These are phyloP conservation scores for Agrochola lota DNA, from an alignment of 2,888 invertebrate genomes.

Conservation along the genomic window DNA sequence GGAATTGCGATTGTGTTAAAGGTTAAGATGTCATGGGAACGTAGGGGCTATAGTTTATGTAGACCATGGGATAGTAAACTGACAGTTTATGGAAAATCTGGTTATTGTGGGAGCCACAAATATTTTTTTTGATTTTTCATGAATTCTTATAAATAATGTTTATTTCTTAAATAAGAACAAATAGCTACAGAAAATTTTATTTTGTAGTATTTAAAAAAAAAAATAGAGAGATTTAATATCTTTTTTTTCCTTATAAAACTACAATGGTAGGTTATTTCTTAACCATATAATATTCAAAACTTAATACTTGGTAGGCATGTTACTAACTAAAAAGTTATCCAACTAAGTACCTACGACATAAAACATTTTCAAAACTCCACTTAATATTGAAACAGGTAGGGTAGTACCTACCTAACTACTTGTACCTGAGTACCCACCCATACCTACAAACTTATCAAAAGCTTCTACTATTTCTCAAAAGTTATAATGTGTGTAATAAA, in stretches of 20 bases:
- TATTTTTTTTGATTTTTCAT: too few species aligned
- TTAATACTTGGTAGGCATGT: background rate
- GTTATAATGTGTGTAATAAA: background rate
- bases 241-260: background rate
- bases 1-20: conserved; percentile 60
- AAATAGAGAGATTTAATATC: too few species aligned
- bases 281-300: background rate
- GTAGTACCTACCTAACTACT: background rate
- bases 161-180: background rate
- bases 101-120: conserved; percentile 10
- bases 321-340: background rate
- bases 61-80: conserved; percentile 16
- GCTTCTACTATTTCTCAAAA: background rate
- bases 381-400: background rate
- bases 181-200: background rate
- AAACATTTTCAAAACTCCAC: background rate
- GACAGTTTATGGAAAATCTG: conserved; percentile 1
- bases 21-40: conserved; percentile 70
- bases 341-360: too few species aligned
- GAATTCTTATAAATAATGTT: background rate
- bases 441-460: background rate
- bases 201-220: background rate
- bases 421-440: background rate
- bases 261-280: background rate
- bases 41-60: conserved; percentile 16